A percentile compares a stretch with the other conserved stretches of the same genome.
These are phyloP conservation scores for Arenaria interpres DNA, from an alignment of 2,113 vertebrate species.

Conservation along the genomic window DNA sequence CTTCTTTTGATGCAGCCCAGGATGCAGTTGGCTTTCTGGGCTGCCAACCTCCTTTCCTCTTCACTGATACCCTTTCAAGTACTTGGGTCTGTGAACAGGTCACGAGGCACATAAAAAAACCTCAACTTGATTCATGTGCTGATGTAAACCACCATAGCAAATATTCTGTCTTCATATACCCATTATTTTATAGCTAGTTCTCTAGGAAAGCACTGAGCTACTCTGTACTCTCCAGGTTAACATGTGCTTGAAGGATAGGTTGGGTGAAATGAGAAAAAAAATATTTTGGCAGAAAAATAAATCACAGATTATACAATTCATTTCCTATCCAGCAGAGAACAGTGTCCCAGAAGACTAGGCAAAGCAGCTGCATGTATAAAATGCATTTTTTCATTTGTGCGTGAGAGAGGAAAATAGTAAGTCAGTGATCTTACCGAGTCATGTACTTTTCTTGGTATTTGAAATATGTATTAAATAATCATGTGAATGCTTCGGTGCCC, in stretches of 20 bases:
- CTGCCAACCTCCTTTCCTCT: not conserved
- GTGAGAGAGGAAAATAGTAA: not conserved
- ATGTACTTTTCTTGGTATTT: slow-evolving; percentile 43
- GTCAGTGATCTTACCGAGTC: not conserved
- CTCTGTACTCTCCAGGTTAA: not conserved
- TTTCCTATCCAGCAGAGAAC: not conserved
- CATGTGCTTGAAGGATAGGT: not conserved
- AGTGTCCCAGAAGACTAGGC: not conserved
- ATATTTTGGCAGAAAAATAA: not conserved
- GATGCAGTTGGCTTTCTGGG: no score
- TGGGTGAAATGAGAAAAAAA: not conserved
- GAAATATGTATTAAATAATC: slow-evolving; percentile 52
- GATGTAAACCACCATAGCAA: not conserved
- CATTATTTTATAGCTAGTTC: not conserved
- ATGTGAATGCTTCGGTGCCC: not conserved
- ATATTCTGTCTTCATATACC: not conserved
- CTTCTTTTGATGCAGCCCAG: no score
- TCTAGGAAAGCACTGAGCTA: not conserved
- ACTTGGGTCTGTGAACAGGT: not conserved
- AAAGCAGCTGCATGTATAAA: not conserved
- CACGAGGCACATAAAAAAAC: not conserved
- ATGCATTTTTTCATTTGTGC: rapidly evolving
- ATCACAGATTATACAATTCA: not conserved
- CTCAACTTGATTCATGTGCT: not conserved
- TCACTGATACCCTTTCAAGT: not conserved